phyloP scores from a whole-genome alignment of 2,797 vertebrate species.

The Sebastes melanostomus region DNA sequence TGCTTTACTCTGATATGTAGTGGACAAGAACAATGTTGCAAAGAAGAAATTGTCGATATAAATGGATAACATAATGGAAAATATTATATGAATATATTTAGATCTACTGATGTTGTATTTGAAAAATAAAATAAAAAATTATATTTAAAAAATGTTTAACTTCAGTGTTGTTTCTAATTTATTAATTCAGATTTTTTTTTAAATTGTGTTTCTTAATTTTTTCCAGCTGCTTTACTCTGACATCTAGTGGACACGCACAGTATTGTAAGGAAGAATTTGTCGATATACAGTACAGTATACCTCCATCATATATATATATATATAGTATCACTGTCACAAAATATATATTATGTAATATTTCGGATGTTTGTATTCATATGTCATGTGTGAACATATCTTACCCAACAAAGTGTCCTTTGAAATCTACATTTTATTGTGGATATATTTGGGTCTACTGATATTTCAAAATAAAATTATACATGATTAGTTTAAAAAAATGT shows the following conservation, averaged over 20 bases:
- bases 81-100: too few species aligned
- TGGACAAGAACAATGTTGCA: too few species aligned
- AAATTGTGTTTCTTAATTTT: neutral
- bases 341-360: neutral
- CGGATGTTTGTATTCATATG: neutral
- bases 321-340: neutral
- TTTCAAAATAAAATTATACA: neutral
- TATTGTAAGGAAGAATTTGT: too few species aligned
- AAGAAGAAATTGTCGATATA: too few species aligned
- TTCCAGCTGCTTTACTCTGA: too few species aligned
- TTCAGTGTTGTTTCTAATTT: neutral
- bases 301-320: too few species aligned
- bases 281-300: accelerated
- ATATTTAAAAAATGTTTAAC: too few species aligned
- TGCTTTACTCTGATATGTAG: too few species aligned
- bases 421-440: accelerated
- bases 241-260: accelerated
- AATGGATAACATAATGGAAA: too few species aligned
- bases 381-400: neutral
- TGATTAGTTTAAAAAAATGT: neutral
- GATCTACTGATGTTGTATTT: too few species aligned
- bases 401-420: neutral
- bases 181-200: neutral
- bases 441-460: neutral
- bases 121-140: too few species aligned